Percentiles rank a stretch among this genome's conserved stretches.
Conservation (phyloP, 2,113 vertebrate genomes). For the Ranitomeya variabilis region DNA sequence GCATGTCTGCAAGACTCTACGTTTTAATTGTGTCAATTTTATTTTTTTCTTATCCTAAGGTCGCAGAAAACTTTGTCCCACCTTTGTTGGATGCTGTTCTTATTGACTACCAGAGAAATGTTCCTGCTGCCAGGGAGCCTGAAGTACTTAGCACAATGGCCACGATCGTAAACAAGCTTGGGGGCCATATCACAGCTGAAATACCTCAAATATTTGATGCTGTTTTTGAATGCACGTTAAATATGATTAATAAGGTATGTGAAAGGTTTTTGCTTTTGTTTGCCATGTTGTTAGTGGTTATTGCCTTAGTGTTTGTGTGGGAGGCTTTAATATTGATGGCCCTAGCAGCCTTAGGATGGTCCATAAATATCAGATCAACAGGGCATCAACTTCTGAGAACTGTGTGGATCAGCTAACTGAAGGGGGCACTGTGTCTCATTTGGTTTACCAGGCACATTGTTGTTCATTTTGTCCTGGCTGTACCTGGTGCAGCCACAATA, state of each 20-base stretch:
- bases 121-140: slow-evolving; percentile 94
- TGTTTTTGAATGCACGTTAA: slow-evolving; percentile 98
- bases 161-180: slow-evolving; percentile 97
- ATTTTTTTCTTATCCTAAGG: slow-evolving; percentile 70
- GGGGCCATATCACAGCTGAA: slow-evolving; percentile 95
- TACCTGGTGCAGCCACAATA: too few relatives aligned
- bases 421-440: too few relatives aligned
- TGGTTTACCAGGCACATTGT: too few relatives aligned
- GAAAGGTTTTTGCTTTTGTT: background rate
- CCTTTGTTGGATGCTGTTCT: slow-evolving; percentile 96
- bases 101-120: slow-evolving; percentile 98
- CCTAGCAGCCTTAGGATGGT: too few relatives aligned
- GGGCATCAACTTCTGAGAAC: too few relatives aligned
- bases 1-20: background rate
- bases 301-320: too few relatives aligned
- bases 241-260: slow-evolving; percentile 98
- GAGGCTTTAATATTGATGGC: too few relatives aligned
- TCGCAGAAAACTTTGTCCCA: slow-evolving; percentile 98
- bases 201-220: slow-evolving; percentile 99
- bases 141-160: slow-evolving; percentile 99
- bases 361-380: too few relatives aligned
- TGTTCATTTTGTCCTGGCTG: too few relatives aligned
- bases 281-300: too few relatives aligned
- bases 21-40: background rate
- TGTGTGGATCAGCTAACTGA: too few relatives aligned